These are phyloP conservation scores for Sardina pilchardus DNA, from an alignment of 2,113 vertebrate genomes.

Conservation along the genomic window DNA sequence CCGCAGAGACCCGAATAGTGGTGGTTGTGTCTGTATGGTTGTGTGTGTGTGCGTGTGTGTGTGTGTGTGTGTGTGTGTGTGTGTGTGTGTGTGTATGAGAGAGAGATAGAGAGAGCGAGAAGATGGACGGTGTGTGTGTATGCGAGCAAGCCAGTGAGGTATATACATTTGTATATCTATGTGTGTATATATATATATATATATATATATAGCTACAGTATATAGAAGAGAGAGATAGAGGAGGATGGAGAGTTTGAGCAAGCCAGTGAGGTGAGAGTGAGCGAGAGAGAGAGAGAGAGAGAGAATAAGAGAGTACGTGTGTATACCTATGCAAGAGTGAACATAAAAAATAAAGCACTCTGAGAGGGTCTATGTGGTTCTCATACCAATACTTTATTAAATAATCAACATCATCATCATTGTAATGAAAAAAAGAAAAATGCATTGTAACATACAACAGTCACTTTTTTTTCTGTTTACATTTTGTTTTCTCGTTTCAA, in stretches of 20 bases:
- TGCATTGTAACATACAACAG: slow-evolving; percentile 39
- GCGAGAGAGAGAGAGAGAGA: neutral
- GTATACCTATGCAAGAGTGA: neutral
- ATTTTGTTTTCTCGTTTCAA: slow-evolving; percentile 51
- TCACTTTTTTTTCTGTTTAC: slow-evolving; percentile 45
- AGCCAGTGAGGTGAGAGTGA: too few relatives aligned
- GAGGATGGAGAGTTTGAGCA: too few relatives aligned
- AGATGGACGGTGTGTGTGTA: neutral
- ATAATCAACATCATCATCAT: slow-evolving; percentile 62
- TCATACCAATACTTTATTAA: slow-evolving; percentile 71
- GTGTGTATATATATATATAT: too few relatives aligned
- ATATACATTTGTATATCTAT: too few relatives aligned
- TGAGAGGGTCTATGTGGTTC: slow-evolving; percentile 22
- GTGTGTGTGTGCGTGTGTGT: slow-evolving; percentile 17
- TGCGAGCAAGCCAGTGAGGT: neutral
- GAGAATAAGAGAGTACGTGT: neutral
- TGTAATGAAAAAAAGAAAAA: slow-evolving; percentile 51
- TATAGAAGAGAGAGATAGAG: neutral
- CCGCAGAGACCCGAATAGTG: neutral
- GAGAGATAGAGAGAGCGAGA: neutral
- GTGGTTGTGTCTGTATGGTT: slow-evolving; percentile 1
- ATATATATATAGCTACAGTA: too few relatives aligned
- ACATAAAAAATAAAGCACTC: neutral
- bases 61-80: neutral
- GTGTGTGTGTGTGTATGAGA: neutral